Evolutionary conservation across 1,140 invertebrate genomes (phyloP), one percentile per base, ranked within the genome.

Genomic region (Conus betulinus): DNA sequence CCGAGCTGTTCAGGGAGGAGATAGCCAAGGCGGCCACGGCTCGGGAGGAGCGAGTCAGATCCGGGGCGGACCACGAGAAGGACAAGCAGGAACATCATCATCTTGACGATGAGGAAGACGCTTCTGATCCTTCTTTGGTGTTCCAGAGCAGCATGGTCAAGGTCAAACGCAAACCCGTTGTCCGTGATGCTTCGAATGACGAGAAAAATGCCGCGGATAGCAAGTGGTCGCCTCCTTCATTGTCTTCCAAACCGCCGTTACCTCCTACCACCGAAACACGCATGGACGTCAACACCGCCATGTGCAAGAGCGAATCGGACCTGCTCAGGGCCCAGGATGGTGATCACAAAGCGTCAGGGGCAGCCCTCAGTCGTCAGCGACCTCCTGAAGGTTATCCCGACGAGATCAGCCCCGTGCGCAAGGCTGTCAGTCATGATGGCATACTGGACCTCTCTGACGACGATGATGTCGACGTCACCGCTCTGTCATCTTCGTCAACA

Each of bases 1-100:
- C 92, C 81, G 91, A 91, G 86, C 85, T 93, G 10, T 94, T 94
- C 82, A 86, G 91, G 15, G 92, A 93, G 71, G 91, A 93, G 82
- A 90, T 94, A 23, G 89, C 88, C 6, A 94, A 93, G 71, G 93
- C 93, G 76, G 86, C 88, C 52, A 88, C 87, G 51, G 93, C 90
- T 5, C 89, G 93, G 27, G 92, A 93, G 79, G 87, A 91, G 53
- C 88, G 93, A 60, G 87, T 81, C 82, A 84, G 53, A 25, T 23
- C 51, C 5, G 81, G 55, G 5, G 23, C 4, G 0, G 55, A 84
- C 8, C 53, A 63, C 10, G 82, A 84, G 55, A 84, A 60, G 52
- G 39, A 7, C 82, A 27, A 25, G n/a, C 27, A 84, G 57, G 51
- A 5, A 13, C 10, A 25, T 11, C 55, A 25, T 7, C 20, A 81